These are phyloP conservation scores for Melinaea menophilus DNA, from an alignment of 2,888 invertebrate species.

Conservation along the genomic window DNA sequence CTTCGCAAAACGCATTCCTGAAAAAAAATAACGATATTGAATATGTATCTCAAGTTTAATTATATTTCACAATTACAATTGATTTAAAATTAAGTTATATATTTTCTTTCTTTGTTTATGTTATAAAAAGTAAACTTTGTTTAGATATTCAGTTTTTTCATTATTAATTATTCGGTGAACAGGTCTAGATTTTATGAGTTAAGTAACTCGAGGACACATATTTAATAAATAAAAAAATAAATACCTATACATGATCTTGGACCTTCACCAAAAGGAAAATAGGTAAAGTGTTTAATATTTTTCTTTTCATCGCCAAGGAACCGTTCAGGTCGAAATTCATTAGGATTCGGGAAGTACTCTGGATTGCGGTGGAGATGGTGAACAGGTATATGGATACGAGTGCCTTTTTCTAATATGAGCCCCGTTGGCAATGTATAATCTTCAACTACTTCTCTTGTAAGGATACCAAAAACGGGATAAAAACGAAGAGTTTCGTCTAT, in stretches of 20 bases:
- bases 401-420: constrained; percentile 22
- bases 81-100: no score
- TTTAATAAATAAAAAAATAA: no score
- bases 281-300: constrained; percentile 49
- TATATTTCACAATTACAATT: no score
- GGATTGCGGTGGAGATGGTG: constrained; percentile 34
- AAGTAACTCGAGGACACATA: no score
- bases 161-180: no score
- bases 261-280: constrained; percentile 61
- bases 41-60: no score
- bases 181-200: no score
- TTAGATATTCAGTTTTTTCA: no score
- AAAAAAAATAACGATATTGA: neutral
- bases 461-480: constrained; percentile 51
- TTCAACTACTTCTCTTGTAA: constrained; percentile 51
- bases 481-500: constrained; percentile 48
- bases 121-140: no score
- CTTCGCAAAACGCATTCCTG: constrained; percentile 43
- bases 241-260: constrained; percentile 28
- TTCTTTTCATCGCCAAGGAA: constrained; percentile 46
- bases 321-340: constrained; percentile 51
- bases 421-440: constrained; percentile 51
- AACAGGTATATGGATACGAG: no score
- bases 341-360: constrained; percentile 52
- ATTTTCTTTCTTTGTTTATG: no score